Evolutionary conservation across 2,113 vertebrate genomes (phyloP), one percentile per base, ranked within the genome.

Genomic region (Meriones unguiculatus): DNA sequence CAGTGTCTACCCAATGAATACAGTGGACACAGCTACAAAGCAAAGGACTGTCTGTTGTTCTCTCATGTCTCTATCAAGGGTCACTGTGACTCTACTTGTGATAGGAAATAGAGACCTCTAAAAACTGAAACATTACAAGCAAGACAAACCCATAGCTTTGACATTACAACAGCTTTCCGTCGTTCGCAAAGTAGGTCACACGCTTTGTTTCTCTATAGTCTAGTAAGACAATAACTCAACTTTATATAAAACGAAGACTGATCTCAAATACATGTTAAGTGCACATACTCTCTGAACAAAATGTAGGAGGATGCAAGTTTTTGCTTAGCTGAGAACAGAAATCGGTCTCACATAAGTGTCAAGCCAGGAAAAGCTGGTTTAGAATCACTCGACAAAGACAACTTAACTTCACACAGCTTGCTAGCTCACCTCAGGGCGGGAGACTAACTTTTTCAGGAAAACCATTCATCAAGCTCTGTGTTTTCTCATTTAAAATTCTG

Each of bases 191-290:
- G 87, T n/a, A 89, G 46, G 75, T 18, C 28, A 81, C 32, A 65
- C 4, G 80, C 89, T 70, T 12, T 87, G 38, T 35, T 28, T 52
- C 89, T 25, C 80, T 9, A 75, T 25, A 65, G 7, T 84, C 64
- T 88, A 95, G 38, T 54, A 81, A 94, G 50, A 93, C 95, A 94
- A 50, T 57, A 93, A 87, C 18, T 41, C 81, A 96, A 91, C 25
- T 13, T 87, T 25, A 62, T 9, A 7, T 70, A 95, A 96, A 94
- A 86, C 46, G 15, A 95, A 95, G 22, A 88, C 59, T 77, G 59
- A n/a, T 75, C 69, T 92, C 82, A 87, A 77, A 50, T 32, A 69
- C 28, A 67, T 5, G 41, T 32, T 10, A 32, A 35, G 25, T 35
- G 9, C 17, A 90, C 30, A 0, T 46, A 85, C 41, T 89, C 89